Evolutionary conservation across 1,140 invertebrate genomes (phyloP), one percentile per base, ranked within the genome.

Genomic region (Palaemon carinicauda): DNA sequence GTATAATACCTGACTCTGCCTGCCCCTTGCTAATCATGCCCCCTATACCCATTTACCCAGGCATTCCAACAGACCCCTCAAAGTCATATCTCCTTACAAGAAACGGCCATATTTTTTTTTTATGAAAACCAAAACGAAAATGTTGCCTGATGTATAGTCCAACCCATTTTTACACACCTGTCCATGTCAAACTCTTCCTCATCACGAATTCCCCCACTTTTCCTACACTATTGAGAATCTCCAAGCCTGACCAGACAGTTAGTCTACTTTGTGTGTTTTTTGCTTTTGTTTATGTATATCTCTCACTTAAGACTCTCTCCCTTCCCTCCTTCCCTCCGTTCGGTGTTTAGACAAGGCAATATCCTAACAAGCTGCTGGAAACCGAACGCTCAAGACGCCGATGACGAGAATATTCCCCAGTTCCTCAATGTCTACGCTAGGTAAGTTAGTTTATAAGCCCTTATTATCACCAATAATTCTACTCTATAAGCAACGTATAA

Each of bases 351-450:
- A 80, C 78, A 54, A 80, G 50, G 50, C 51, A 80, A 80, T 80
- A 80, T 80, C 31, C 78, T 80, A 21, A 53, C 78, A 27, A 80
- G 50, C 78, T 80, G 78, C 54, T 80, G 78, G 78, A 80, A 80
- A 53, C 78, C 78, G 53, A 80, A 54, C 27, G 17, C 50, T 21
- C 21, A 54, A 21, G 52, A 80, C 52, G 17, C 21, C 17, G 52
- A 15, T 31, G 53, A 80, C 9, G 78, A 52, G 14, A 53, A 80
- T 4, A 53, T 80, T 1, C 78, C 78, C 19, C 78, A 80, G 53
- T 27, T 80, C 19, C 51, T 80, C 21, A 80, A 56, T 33, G 52
- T 54, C 29, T 80, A 80, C 78, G 21, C 51, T 31, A 80, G 78
- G 78, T 80, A 53, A 80, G 78, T 69, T 69, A 69, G 65, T 69